Percentiles rank a stretch among this genome's conserved stretches.
Conservation (phyloP, 2,888 invertebrate species). For the Thymelicus sylvestris region DNA sequence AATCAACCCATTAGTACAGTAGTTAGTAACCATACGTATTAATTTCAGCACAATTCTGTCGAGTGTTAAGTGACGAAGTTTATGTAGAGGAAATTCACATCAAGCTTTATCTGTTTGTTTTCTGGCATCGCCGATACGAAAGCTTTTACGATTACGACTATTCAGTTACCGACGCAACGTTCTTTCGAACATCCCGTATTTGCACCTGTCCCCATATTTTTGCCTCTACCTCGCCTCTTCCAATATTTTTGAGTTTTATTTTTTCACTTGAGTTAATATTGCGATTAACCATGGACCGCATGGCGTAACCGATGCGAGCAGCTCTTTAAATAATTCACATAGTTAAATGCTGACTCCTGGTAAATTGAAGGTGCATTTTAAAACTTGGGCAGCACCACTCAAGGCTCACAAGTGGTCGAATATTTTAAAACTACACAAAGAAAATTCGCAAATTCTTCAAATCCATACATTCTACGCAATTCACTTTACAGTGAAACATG, state of each 20-base stretch:
- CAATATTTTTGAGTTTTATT: constrained; percentile 54
- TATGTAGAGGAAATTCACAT: constrained; percentile 59
- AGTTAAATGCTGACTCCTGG: constrained; percentile 48
- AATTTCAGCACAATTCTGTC: constrained; percentile 55
- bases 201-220: constrained; percentile 77
- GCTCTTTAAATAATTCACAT: constrained; percentile 30
- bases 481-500: no score
- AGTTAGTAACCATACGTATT: constrained; percentile 52
- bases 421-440: constrained; percentile 51
- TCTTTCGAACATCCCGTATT: constrained; percentile 59
- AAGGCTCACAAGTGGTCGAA: constrained; percentile 75
- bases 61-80: constrained; percentile 53
- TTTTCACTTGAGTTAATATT: constrained; percentile 32
- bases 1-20: constrained; percentile 50
- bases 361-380: constrained; percentile 62
- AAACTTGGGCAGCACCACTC: constrained; percentile 80
- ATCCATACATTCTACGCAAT: background rate
- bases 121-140: constrained; percentile 81
- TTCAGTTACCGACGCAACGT: constrained; percentile 57
- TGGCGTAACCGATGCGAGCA: constrained; percentile 35
- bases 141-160: constrained; percentile 62
- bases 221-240: constrained; percentile 74
- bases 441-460: constrained; percentile 60
- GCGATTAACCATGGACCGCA: constrained; percentile 37
- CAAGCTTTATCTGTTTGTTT: constrained; percentile 85